Conservation (phyloP, 2,888 invertebrate genomes). For the Drosophila setosimentum region DNA sequence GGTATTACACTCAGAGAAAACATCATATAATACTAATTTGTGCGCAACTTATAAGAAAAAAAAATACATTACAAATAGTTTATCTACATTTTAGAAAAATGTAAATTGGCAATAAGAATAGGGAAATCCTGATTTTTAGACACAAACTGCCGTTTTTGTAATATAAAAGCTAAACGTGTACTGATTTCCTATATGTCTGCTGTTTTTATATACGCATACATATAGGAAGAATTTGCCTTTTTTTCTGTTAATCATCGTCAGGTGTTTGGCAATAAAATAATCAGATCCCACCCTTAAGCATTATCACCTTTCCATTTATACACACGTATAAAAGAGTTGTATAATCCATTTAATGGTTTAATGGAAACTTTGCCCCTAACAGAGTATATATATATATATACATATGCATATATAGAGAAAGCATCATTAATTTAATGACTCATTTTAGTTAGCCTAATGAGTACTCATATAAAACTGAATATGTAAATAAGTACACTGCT, state of each 20-base stretch:
- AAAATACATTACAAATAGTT: no score
- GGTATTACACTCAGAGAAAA: not conserved
- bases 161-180: no score
- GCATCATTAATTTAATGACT: not conserved
- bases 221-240: not conserved
- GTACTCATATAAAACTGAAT: not conserved
- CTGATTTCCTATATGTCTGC: not conserved
- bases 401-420: not conserved
- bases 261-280: not conserved
- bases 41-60: no score
- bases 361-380: not conserved
- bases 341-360: not conserved
- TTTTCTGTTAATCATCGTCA: not conserved
- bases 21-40: not conserved
- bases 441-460: not conserved
- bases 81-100: not conserved
- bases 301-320: not conserved
- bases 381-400: not conserved
- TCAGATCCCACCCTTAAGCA: not conserved
- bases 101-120: no score
- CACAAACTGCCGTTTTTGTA: no score
- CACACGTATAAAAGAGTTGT: not conserved
- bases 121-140: no score
- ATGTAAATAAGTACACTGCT: constrained; percentile 1
- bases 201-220: not conserved